phyloP scores from a whole-genome alignment of 2,113 vertebrate species.

The Nestor notabilis region DNA sequence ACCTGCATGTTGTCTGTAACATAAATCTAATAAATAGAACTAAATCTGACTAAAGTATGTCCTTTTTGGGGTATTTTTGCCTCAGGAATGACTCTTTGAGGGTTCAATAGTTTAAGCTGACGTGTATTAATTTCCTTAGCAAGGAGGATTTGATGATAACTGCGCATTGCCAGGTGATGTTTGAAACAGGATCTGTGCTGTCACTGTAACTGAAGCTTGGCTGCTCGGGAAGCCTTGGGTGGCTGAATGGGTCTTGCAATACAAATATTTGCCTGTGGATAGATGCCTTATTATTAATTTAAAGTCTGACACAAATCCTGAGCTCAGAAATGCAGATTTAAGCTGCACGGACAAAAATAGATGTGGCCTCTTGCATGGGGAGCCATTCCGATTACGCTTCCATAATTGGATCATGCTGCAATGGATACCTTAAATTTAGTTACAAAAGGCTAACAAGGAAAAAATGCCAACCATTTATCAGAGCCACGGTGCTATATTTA shows the following conservation, averaged over 20 bases:
- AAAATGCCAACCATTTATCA: conserved; percentile 61
- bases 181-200: conserved; percentile 25
- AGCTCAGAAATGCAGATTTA: conserved; percentile 64
- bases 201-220: not conserved
- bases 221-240: not conserved
- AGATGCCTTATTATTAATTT: conserved; percentile 66
- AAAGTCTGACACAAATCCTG: conserved; percentile 73
- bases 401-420: conserved; percentile 58
- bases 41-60: fast-evolving
- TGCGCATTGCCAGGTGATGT: not conserved
- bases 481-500: conserved; percentile 38
- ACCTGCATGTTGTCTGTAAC: not conserved
- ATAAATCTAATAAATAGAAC: not conserved
- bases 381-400: conserved; percentile 43
- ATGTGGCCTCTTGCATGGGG: not conserved
- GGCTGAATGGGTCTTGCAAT: conserved; percentile 8
- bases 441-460: conserved; percentile 42
- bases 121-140: not conserved
- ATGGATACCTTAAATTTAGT: conserved; percentile 66
- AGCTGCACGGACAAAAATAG: conserved; percentile 61
- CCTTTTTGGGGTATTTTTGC: not conserved
- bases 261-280: conserved; percentile 70
- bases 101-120: not conserved
- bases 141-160: not conserved
- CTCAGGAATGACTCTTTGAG: not conserved